Base-by-base conservation (phyloP, 2,113 vertebrate species). In the Tichodroma muraria region DNA sequence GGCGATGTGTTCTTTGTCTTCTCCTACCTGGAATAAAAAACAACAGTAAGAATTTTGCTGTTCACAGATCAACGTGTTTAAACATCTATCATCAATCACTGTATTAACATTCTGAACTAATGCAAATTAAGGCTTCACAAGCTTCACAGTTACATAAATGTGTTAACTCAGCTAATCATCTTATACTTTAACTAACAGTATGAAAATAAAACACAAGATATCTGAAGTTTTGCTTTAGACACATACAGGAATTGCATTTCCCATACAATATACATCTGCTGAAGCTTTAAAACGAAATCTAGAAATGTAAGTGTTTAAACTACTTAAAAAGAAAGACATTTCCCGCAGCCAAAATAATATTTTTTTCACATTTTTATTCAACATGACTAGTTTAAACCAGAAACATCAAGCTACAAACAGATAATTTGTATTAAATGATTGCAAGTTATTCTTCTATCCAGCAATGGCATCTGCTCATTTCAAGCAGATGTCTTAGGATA, bases 1-100 rank as follows among this genome's bases (percentile, higher is more conserved):
- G 98, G 60, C 99, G 98, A 78, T 98, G 98, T 35, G 98, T 97
- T 94, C 98, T 98, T 13, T 95, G 97, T 97, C 98, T 98, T 97
- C 98, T 98, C 96, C 98, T 99, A 92, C 99, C 99, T 98, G 83
- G 47, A 96, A 98, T 77, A 22, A 93, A 80, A 97, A 73, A 88
- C 44, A 80, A 53, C 64, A 59, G 17, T 91, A 45, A 94, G 83
- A 71, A 71, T 73, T 59, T 60, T 77, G 86, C 61, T 37, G 54
- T 53, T 95, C 80, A 89, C 24, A 85, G 68, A 56, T 66, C 71
- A 66, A 24, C 3, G 3, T 3, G 49, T 44, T 77, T 28, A 73
- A 73, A 57, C 19, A 72, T 38, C 70, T 56, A 38, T 23, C 49
- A 93, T 47, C 65, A 70, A 40, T 6, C 44, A 15, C 28, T 3